Percentiles rank a stretch among this genome's conserved stretches.
These are phyloP conservation scores for Noctuana brunneofusca DNA, from an alignment of 2,888 invertebrate genomes.

Conservation along the genomic window DNA sequence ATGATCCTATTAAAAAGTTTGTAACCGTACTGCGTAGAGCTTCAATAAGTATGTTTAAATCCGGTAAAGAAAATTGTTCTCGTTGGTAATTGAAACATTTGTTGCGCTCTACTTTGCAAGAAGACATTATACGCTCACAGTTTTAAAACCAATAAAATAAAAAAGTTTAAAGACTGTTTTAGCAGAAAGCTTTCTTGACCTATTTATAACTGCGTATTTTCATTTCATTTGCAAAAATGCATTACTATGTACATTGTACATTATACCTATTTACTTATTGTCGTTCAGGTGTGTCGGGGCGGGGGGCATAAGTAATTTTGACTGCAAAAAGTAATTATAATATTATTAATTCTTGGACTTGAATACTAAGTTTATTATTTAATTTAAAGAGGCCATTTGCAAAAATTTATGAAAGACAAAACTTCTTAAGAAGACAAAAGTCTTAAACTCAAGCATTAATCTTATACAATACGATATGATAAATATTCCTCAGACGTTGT, in stretches of 20 bases:
- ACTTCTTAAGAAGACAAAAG: no score
- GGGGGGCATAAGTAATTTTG: no score
- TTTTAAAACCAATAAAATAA: background rate
- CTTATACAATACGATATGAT: background rate
- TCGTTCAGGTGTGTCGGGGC: no score
- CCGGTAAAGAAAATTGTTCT: background rate
- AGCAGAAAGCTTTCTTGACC: background rate
- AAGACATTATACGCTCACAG: background rate
- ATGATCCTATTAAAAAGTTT: slow-evolving; percentile 9
- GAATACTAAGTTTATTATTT: no score
- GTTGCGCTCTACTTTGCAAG: background rate
- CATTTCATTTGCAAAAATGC: no score
- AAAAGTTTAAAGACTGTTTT: background rate
- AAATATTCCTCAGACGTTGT: slow-evolving; percentile 1
- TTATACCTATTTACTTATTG: background rate
- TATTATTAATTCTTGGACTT: no score
- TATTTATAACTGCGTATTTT: no score
- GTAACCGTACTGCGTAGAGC: background rate
- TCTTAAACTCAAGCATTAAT: background rate
- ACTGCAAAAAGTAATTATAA: no score
- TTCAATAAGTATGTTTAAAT: slow-evolving; percentile 7
- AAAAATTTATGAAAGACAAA: no score
- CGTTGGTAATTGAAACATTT: slow-evolving; percentile 3
- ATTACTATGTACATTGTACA: no score
- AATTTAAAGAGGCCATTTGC: no score